Evolutionary conservation across 1,140 invertebrate species (phyloP).

Genomic region (Papilio xuthus): DNA sequence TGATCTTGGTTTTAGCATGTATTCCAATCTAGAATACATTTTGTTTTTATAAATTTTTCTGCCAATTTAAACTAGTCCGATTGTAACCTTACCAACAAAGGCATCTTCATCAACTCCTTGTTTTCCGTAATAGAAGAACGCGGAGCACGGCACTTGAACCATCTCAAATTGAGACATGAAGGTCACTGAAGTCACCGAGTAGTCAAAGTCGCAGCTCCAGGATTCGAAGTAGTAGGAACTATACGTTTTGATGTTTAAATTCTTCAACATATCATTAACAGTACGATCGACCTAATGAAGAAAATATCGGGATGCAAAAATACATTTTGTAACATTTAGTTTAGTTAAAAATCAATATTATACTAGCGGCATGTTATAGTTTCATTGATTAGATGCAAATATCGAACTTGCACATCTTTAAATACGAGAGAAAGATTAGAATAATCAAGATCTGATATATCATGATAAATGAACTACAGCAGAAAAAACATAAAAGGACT

Average conservation of each 20-base stretch:
- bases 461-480: too few relatives aligned
- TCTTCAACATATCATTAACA: constrained; percentile 52
- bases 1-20: too few relatives aligned
- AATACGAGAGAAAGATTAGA: too few relatives aligned
- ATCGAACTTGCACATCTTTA: too few relatives aligned
- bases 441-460: too few relatives aligned
- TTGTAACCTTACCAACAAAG: constrained; percentile 55
- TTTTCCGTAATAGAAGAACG: constrained; percentile 67
- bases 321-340: not conserved
- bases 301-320: constrained; percentile 19
- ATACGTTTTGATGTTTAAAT: constrained; percentile 57
- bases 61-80: not conserved
- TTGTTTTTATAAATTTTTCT: too few relatives aligned
- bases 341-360: not conserved
- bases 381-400: too few relatives aligned
- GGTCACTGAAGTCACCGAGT: constrained; percentile 54
- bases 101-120: constrained; percentile 57
- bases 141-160: constrained; percentile 56
- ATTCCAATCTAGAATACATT: too few relatives aligned
- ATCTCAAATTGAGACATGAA: constrained; percentile 59
- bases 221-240: constrained; percentile 62
- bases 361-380: not conserved
- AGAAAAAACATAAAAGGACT: too few relatives aligned
- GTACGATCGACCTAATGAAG: constrained; percentile 63
- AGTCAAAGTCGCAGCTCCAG: constrained; percentile 52